Evolutionary conservation across 2,797 vertebrate species (phyloP).

Genomic region (Diplodus sargus): DNA sequence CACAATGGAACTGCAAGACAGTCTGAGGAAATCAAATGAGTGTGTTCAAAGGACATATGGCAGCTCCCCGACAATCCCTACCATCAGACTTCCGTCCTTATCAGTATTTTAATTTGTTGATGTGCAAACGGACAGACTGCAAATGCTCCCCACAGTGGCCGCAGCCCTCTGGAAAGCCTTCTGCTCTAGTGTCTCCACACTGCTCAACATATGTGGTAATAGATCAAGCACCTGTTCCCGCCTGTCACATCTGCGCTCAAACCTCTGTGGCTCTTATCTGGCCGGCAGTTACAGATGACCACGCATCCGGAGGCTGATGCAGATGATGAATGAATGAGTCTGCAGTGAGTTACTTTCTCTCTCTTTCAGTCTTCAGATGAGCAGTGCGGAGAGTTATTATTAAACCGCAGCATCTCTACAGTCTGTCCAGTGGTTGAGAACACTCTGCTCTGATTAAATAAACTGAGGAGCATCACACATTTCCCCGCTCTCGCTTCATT

Average conservation of each 20-base stretch:
- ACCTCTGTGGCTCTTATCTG: conserved; percentile 65
- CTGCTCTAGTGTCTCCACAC: conserved; percentile 51
- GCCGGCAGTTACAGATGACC: conserved; percentile 77
- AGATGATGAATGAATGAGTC: conserved; percentile 67
- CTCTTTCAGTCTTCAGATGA: conserved; percentile 36
- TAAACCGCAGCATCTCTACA: conserved; percentile 45
- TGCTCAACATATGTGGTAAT: conserved; percentile 67
- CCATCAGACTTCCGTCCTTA: conserved; percentile 12
- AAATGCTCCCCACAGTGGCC: conserved; percentile 24
- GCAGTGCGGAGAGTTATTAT: conserved; percentile 61
- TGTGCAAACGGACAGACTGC: conserved; percentile 39
- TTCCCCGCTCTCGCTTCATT: conserved; percentile 52
- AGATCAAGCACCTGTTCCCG: conserved; percentile 75
- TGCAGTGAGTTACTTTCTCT: conserved; percentile 26
- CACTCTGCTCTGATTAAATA: conserved; percentile 67
- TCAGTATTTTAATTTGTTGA: conserved; percentile 40
- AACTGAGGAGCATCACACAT: conserved; percentile 40
- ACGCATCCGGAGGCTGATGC: conserved; percentile 56
- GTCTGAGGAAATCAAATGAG: conserved; percentile 18
- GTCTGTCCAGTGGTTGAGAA: conserved; percentile 48
- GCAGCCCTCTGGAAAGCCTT: conserved; percentile 41
- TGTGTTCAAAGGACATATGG: neutral
- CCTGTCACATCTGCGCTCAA: conserved; percentile 67
- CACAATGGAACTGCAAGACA: neutral
- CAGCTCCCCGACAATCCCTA: conserved; percentile 11